Percentiles rank a stretch among this genome's conserved stretches.
Conservation (phyloP, 2,797 vertebrate species). For the Aulostomus chinensis region DNA sequence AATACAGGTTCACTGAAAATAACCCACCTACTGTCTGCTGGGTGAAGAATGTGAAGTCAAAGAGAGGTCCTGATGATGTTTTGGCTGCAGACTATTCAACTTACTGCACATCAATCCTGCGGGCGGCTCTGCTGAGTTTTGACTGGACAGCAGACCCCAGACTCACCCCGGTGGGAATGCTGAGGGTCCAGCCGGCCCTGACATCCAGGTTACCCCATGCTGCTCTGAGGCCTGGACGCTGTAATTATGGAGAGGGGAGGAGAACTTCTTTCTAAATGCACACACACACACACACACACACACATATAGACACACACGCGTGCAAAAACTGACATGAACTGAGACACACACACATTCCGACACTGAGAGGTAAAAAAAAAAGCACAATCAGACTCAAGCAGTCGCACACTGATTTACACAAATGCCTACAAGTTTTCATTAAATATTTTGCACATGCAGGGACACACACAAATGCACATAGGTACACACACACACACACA, state of each 20-base stretch:
- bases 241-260: slow-evolving; percentile 62
- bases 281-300: slow-evolving; percentile 2
- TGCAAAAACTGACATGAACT: too few species aligned
- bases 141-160: slow-evolving; percentile 63
- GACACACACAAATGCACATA: background rate
- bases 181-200: slow-evolving; percentile 55
- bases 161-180: slow-evolving; percentile 70
- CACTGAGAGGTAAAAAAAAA: slow-evolving; percentile 2
- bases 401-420: too few species aligned
- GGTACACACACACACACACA: background rate
- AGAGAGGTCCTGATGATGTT: slow-evolving; percentile 62
- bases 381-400: background rate
- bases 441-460: too few species aligned
- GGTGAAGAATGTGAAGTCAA: slow-evolving; percentile 62
- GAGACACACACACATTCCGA: slow-evolving; percentile 9
- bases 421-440: too few species aligned
- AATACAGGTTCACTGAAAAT: slow-evolving; percentile 22
- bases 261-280: slow-evolving; percentile 15
- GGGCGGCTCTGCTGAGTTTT: slow-evolving; percentile 45
- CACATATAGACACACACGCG: slow-evolving; percentile 2
- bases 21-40: slow-evolving; percentile 36
- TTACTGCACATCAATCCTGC: slow-evolving; percentile 55
- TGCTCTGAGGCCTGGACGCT: slow-evolving; percentile 57
- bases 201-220: slow-evolving; percentile 61
- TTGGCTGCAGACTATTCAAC: slow-evolving; percentile 55